These are phyloP conservation scores for Ictidomys tridecemlineatus DNA, from an alignment of 2,113 vertebrate species.

Conservation along the genomic window DNA sequence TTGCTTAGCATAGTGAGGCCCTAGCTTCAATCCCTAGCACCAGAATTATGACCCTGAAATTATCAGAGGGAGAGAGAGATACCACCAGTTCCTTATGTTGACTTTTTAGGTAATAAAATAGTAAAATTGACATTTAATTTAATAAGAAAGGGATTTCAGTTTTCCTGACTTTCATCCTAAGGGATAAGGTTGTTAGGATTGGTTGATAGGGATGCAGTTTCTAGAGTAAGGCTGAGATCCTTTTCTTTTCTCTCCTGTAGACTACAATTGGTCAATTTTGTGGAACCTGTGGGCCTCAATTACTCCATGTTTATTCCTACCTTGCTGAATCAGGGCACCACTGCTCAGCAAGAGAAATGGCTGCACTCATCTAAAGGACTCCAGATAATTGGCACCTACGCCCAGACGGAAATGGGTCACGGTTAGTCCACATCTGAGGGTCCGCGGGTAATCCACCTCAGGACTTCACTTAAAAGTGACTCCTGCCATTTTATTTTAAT, in stretches of 20 bases:
- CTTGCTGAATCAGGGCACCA: slow-evolving; percentile 91
- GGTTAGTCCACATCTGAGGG: slow-evolving; percentile 92
- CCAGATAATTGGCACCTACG: slow-evolving; percentile 95
- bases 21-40: background rate
- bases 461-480: background rate
- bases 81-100: background rate
- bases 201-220: background rate
- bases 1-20: background rate
- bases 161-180: background rate
- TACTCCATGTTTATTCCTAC: slow-evolving; percentile 95
- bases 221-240: slow-evolving; percentile 82
- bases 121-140: background rate
- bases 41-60: background rate
- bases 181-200: background rate
- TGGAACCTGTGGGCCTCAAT: slow-evolving; percentile 91
- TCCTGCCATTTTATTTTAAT: slow-evolving; percentile 1
- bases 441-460: slow-evolving; percentile 72
- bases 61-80: background rate
- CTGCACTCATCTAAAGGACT: slow-evolving; percentile 88
- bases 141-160: background rate
- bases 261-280: slow-evolving; percentile 82
- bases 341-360: slow-evolving; percentile 95
- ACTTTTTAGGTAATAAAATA: background rate
- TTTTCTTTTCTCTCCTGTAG: slow-evolving; percentile 90
- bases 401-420: slow-evolving; percentile 98